Base-by-base conservation (phyloP, 2,113 vertebrate genomes). In the Pteropus alecto region DNA sequence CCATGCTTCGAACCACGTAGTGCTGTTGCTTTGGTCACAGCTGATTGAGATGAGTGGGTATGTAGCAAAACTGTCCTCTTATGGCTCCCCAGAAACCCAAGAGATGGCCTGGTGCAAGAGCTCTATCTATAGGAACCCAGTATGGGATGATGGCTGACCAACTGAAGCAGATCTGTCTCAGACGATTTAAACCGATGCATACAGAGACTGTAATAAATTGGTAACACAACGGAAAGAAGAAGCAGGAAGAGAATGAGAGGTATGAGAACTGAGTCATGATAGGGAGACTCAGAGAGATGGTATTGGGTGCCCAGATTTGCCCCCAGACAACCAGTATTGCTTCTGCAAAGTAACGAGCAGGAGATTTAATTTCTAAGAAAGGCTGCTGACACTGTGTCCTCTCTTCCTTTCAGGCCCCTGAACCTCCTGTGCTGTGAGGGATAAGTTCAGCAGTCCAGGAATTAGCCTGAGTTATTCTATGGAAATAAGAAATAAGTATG, bases 271-370 rank as follows among this genome's bases (percentile, higher is more conserved):
- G 16, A 77, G 54, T 73, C 38, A 76, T 33, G 46, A 7, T 54
- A 70, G 18, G 14, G 9, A 87, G 58, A 65, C 10, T 71, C 67
- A 61, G 1, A 18, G 33, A 58, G 6, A n/a, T 87, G 33, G 43
- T 87, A 26, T 58, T 21, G 7, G 54, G 12, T 18, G 4, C 19
- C 24, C 19, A 35, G 51, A 38, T 7, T 86, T 87, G 43, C 24
- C 3, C 3, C 4, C 22, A 2, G 22, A 78, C 7, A 70, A 22
- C 38, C 38, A 19, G 60, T 76, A 6, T 63, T 91, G 60, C 65
- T 87, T 95, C 87, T 95, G 61, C 43, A 90, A 87, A 71, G n/a
- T 41, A 87, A 73, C 24, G 21, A 78, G 46, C 13, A 94, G 33
- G 38, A 51, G 43, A 18, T 19, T 16, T 15, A 51, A 82, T 54